These are phyloP conservation scores for Actenoides hombroni DNA, from an alignment of 2,113 vertebrate species.

Conservation along the genomic window DNA sequence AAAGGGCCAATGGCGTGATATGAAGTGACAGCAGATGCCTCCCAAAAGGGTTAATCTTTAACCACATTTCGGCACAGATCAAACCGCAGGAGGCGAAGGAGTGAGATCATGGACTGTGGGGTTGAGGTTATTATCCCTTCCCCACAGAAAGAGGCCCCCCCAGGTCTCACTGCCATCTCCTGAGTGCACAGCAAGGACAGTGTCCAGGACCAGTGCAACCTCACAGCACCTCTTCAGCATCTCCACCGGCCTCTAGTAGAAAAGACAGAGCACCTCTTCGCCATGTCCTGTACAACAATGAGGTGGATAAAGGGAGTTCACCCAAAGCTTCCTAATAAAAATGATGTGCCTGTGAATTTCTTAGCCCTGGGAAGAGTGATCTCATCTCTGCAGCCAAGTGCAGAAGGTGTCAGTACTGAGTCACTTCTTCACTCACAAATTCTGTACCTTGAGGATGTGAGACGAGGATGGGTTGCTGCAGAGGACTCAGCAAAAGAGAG, in stretches of 20 bases:
- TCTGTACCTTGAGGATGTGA: neutral
- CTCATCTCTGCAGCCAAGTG: neutral
- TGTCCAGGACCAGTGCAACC: neutral
- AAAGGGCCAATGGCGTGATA: neutral
- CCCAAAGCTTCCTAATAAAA: neutral
- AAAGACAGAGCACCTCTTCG: neutral
- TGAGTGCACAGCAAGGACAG: neutral
- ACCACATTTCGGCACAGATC: neutral
- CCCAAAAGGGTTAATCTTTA: neutral
- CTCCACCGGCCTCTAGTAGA: neutral
- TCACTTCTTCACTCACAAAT: neutral
- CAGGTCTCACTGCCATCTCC: neutral
- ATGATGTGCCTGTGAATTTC: neutral
- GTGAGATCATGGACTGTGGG: neutral
- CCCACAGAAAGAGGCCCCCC: neutral
- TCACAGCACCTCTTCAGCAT: neutral
- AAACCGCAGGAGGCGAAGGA: neutral
- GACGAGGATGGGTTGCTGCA: neutral
- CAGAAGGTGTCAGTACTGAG: slow-evolving; percentile 22
- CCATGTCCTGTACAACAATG: neutral
- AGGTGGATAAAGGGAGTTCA: neutral
- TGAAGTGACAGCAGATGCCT: neutral
- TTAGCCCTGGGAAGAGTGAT: neutral
- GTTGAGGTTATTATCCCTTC: neutral
- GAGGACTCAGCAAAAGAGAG: neutral